Evolutionary conservation across 2,113 vertebrate species (phyloP), one percentile per base, ranked within the genome.

Genomic region (Lophius piscatorius): DNA sequence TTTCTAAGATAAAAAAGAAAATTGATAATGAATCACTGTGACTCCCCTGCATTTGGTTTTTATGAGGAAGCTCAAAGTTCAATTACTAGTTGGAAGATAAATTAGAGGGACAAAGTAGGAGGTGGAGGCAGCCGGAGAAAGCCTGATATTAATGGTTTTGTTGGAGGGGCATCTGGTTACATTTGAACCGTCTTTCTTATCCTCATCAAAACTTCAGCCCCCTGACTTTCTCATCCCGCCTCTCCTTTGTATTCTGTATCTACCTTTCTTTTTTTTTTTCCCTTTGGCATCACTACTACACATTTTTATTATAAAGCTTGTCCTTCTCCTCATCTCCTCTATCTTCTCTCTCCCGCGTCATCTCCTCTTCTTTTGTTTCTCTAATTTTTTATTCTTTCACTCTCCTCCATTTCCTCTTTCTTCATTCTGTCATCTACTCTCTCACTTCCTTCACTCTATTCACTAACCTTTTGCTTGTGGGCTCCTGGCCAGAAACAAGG

Each of bases 1-100:
- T 75, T 78, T 81, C 40, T 42, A 5, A 64, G 58, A 77, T 63
- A 78, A 65, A 82, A 51, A 50, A n/a, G 63, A 62, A 55, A 74
- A 51, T 47, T 6, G 42, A 56, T 46, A 50, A 68, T 70, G 63
- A 61, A 76, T 73, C 54, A 47, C n/a, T 49, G 12, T 41, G 52
- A 63, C 44, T 64, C 44, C 21, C 6, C 4, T 34, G 72, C 45
- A 29, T 59, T 49, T 66, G 56, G 39, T n/a, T 72, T 71, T 76
- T 20, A 36, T 34, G 24, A 35, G 33, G 39, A 50, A 62, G 34
- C 24, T 47, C 28, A 36, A 23, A 81, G 62, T 83, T 85, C 65
- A 86, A 80, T 86, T 83, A 80, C 48, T 26, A 47, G 57, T 64
- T 59, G 61, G 42, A 68, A 81, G 80, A 86, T 83, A 44, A 81